Percentiles rank a stretch among this genome's conserved stretches.
Evolutionary conservation across 2,797 vertebrate genomes (phyloP).

Genomic region (Ispidina picta): DNA sequence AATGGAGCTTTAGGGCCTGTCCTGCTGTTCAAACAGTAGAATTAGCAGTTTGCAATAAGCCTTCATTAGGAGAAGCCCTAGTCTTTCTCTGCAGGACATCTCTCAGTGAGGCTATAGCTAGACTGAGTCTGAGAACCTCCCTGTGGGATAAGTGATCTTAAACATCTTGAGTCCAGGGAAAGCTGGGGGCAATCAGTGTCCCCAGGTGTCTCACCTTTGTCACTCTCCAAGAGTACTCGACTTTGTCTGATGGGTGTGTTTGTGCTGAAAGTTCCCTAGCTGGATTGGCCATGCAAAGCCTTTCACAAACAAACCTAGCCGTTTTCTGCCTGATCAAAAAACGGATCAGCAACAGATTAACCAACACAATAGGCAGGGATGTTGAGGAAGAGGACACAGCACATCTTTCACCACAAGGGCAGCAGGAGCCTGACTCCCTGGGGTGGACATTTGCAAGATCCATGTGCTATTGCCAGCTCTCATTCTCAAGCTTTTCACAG

Average conservation of each 20-base stretch:
- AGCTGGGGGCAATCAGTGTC: not conserved
- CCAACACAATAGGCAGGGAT: not conserved
- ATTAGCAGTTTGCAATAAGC: not conserved
- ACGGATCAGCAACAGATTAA: not conserved
- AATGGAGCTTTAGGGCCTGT: not conserved
- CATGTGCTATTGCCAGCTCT: not conserved
- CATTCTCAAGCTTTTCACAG: not conserved
- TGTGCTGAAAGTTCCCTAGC: not conserved
- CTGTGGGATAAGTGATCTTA: not conserved
- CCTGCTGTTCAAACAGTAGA: constrained; percentile 25
- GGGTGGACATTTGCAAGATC: not conserved
- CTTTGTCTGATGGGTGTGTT: not conserved
- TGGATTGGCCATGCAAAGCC: not conserved
- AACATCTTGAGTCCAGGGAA: not conserved
- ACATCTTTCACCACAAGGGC: not conserved
- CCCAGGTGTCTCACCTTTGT: fast-evolving
- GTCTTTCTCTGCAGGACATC: not conserved
- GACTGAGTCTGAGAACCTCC: not conserved
- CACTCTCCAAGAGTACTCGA: not conserved
- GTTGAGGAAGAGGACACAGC: not conserved
- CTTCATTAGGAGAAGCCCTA: not conserved
- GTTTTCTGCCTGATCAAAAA: not conserved
- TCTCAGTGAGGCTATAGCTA: not conserved
- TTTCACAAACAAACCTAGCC: not conserved
- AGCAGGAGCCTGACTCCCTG: not conserved